These are phyloP conservation scores for Eupithecia insigniata DNA, from an alignment of 2,888 invertebrate species.

Conservation along the genomic window DNA sequence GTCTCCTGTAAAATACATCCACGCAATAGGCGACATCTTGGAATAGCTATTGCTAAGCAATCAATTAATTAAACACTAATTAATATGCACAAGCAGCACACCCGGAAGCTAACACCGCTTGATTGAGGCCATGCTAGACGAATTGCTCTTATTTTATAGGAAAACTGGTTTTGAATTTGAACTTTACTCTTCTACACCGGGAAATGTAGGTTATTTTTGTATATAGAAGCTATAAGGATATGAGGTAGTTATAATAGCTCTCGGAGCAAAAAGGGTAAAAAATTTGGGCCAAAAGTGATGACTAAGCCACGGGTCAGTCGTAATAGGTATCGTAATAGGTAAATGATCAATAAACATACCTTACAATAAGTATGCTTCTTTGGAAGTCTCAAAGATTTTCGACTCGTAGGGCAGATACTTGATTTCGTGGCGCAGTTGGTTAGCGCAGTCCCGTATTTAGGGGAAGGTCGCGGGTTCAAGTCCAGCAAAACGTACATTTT, in stretches of 20 bases:
- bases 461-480: too few relatives aligned
- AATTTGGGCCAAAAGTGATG: too few relatives aligned
- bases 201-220: conserved; percentile 42
- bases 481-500: too few relatives aligned
- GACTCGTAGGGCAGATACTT: too few relatives aligned
- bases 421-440: too few relatives aligned
- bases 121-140: conserved; percentile 52
- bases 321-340: too few relatives aligned
- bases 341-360: too few relatives aligned
- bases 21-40: neutral
- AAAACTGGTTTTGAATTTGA: conserved; percentile 52
- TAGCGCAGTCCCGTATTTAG: too few relatives aligned
- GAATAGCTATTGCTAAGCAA: conserved; percentile 4
- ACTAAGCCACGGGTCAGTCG: too few relatives aligned
- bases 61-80: conserved; percentile 13
- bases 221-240: neutral
- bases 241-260: neutral
- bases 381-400: too few relatives aligned
- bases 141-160: conserved; percentile 59
- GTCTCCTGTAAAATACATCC: neutral
- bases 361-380: too few relatives aligned
- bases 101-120: conserved; percentile 51
- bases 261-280: neutral
- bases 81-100: conserved; percentile 26
- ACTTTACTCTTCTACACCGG: conserved; percentile 41